Conservation (phyloP, 2,888 invertebrate species). For the Flexamia atlantica region DNA sequence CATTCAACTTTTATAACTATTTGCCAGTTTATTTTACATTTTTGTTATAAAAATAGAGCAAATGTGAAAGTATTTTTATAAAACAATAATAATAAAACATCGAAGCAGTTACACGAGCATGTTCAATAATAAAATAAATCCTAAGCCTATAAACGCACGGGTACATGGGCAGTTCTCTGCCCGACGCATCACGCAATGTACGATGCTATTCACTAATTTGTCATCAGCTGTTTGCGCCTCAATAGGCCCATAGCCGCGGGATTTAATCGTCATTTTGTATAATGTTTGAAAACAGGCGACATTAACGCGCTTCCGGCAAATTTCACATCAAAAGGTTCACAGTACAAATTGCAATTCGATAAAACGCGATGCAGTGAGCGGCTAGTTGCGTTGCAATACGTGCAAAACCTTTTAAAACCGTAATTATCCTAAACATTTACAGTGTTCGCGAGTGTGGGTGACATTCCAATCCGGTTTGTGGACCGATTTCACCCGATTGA, state of each 20-base stretch:
- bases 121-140: too few species aligned
- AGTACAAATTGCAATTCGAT: constrained; percentile 6
- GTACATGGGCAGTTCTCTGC: too few species aligned
- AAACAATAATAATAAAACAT: too few species aligned
- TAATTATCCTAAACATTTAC: constrained; percentile 36
- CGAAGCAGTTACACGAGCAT: too few species aligned
- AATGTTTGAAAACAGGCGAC: constrained; percentile 30
- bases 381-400: constrained; percentile 22
- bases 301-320: constrained; percentile 31
- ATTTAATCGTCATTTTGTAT: constrained; percentile 25
- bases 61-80: too few species aligned
- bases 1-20: too few species aligned
- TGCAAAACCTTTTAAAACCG: constrained; percentile 23
- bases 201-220: background rate
- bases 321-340: constrained; percentile 49
- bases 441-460: constrained; percentile 8
- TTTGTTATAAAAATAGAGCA: too few species aligned
- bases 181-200: background rate
- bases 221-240: constrained; percentile 27
- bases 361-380: constrained; percentile 13
- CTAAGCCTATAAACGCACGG: too few species aligned
- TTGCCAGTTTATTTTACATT: too few species aligned
- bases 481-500: constrained; percentile 31
- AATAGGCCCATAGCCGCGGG: background rate
- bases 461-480: constrained; percentile 38